Conservation (phyloP, 1,140 invertebrate species). For the Zaprionus kolodkinae region DNA sequence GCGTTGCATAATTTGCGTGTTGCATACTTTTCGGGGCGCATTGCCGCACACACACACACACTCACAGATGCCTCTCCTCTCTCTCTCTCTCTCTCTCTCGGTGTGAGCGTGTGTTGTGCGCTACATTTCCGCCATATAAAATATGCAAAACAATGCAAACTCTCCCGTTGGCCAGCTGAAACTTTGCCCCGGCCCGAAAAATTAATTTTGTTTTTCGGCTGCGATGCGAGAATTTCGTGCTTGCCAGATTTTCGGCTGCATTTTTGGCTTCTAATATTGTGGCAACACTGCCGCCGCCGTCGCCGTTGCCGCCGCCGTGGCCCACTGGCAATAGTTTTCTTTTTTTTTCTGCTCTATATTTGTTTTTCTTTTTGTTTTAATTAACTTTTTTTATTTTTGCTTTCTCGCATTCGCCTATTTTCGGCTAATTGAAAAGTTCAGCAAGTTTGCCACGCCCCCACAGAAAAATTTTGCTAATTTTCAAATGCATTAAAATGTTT, state of each 20-base stretch:
- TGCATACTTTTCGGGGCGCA: conserved; percentile 49
- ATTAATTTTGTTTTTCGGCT: conserved; percentile 77
- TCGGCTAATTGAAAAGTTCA: conserved; percentile 37
- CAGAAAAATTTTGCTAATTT: conserved; percentile 38
- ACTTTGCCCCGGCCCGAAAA: conserved; percentile 64
- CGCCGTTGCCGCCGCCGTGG: neutral
- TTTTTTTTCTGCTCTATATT: conserved; percentile 49
- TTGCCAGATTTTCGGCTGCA: conserved; percentile 67
- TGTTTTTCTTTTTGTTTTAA: conserved; percentile 63
- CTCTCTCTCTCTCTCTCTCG: conserved; percentile 31
- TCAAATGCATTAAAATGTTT: conserved; percentile 24
- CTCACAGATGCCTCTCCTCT: conserved; percentile 11
- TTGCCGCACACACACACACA: conserved; percentile 10
- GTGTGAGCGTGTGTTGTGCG: conserved; percentile 36
- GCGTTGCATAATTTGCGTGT: conserved; percentile 76
- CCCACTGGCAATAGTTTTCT: conserved; percentile 62
- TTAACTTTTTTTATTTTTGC: conserved; percentile 49
- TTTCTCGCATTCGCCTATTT: conserved; percentile 31
- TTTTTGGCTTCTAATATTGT: conserved; percentile 70
- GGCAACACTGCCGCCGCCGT: conserved; percentile 37
- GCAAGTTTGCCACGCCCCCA: neutral
- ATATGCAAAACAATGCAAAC: conserved; percentile 81
- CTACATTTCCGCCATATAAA: conserved; percentile 76
- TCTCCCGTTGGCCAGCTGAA: conserved; percentile 57
- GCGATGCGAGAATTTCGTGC: conserved; percentile 37